phyloP scores from a whole-genome alignment of 1,140 invertebrate genomes.

The Caerostris darwini region DNA sequence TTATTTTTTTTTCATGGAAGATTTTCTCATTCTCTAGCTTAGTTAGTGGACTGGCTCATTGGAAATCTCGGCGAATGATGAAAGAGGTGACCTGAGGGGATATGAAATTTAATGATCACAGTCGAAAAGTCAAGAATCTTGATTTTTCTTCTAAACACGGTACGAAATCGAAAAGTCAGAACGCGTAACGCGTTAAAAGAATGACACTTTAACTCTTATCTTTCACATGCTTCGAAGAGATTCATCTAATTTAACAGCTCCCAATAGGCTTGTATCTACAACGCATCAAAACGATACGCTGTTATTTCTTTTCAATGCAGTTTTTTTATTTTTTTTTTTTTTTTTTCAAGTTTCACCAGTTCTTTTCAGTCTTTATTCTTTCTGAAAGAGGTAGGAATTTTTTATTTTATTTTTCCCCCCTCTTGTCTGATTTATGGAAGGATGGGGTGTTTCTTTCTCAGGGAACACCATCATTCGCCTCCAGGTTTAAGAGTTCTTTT shows the following conservation, averaged over 20 bases:
- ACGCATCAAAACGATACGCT: conserved; percentile 33
- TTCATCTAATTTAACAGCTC: conserved; percentile 65
- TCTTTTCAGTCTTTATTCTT: background rate
- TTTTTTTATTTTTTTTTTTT: conserved; percentile 23
- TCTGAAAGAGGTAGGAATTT: too few relatives aligned
- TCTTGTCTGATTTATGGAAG: conserved; percentile 52
- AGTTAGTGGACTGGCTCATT: background rate
- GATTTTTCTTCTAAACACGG: background rate
- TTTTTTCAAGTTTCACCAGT: conserved; percentile 33
- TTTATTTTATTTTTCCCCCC: background rate
- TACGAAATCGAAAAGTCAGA: conserved; percentile 37
- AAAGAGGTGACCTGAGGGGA: background rate
- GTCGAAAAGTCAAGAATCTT: background rate
- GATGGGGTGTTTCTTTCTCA: background rate
- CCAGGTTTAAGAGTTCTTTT: background rate
- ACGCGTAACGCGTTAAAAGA: conserved; percentile 24
- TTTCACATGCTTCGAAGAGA: conserved; percentile 42
- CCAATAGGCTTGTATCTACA: conserved; percentile 65
- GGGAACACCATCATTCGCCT: conserved; percentile 19
- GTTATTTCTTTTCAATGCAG: background rate
- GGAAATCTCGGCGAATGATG: background rate
- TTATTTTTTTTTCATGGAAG: background rate
- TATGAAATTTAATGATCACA: conserved; percentile 27
- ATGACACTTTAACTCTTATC: conserved; percentile 52
- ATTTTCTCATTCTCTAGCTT: background rate